Base-by-base conservation (phyloP, 2,888 invertebrate genomes). In the Parnassius apollo region DNA sequence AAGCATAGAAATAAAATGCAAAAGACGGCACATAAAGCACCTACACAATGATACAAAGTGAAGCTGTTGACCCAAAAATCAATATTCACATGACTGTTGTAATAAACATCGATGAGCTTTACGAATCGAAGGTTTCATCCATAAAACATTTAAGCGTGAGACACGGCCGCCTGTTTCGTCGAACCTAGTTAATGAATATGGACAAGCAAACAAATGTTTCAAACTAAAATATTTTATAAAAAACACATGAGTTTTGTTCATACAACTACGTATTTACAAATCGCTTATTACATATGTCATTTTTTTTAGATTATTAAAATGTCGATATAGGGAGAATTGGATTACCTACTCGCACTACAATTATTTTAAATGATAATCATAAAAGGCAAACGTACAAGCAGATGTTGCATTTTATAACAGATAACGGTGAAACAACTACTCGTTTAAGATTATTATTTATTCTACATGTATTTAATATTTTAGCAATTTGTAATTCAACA, bases 1-100 rank as follows among this genome's bases (percentile, higher is more conserved):
- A 70, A 69, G 67, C 72, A 73, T 78, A 81, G 80, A 79, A 79
- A 78, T 76, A 76, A 78, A 77, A 78, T 70, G 69, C 71, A 68
- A 71, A 71, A 65, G 65, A 65, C 71, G 66, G 68, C 69, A 70
- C 77, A 75, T 79, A 76, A 81, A 81, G 71, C 73, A 66, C 66
- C 73, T 68, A 71, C 74, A 75, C 77, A 78, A 76, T 75, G 70
- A 76, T 75, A 81, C 80, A 82, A 81, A 77, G 78, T 81, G 80
- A 82, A 82, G 84, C 77, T 81, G 82, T 84, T 90, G 87, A 89
- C 90, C 89, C 76, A 88, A 85, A 91, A 89, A 89, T 89, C 85
- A 89, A 84, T 88, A 90, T 90, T 89, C 89, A 87, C 83, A 80
- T 76, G 78, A 79, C 69, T 71, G 75, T 75, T 78, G 85, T 77